phyloP scores from a whole-genome alignment of 23 tunicate species.

The Trididemnum miniatum region DNA sequence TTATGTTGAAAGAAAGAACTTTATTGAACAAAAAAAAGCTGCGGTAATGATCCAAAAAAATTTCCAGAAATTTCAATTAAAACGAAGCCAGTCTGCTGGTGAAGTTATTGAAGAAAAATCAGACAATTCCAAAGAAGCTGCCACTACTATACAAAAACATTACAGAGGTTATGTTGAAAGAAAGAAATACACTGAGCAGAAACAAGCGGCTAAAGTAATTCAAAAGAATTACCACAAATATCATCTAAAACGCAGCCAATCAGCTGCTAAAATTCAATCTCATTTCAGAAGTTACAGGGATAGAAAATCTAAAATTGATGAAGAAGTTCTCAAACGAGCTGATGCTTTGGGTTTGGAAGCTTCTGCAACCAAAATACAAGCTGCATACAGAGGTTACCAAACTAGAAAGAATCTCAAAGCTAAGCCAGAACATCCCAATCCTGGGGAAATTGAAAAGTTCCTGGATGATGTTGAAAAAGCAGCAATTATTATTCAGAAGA shows the following conservation, averaged over 20 bases:
- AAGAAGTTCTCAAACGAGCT: neutral
- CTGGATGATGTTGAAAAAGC: constrained; percentile 15
- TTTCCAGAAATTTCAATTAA: neutral
- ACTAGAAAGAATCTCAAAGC: neutral
- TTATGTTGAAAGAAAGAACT: constrained; percentile 15
- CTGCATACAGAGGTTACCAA: constrained; percentile 3
- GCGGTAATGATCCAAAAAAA: neutral
- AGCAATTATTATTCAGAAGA: constrained; percentile 38
- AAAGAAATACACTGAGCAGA: constrained; percentile 9
- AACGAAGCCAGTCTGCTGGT: constrained; percentile 16
- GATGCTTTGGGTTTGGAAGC: neutral
- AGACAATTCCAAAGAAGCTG: neutral
- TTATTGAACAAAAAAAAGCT: constrained; percentile 11
- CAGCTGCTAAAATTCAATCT: constrained; percentile 34
- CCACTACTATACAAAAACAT: constrained; percentile 14
- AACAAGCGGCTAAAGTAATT: constrained; percentile 9
- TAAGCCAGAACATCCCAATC: neutral
- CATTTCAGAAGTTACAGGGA: constrained; percentile 8
- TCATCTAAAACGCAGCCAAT: neutral
- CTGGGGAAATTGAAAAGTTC: neutral
- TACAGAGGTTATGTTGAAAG: constrained; percentile 18
- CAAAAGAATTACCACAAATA: constrained; percentile 2
- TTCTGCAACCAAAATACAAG: constrained; percentile 21
- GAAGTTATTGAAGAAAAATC: too few relatives aligned
- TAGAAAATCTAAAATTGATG: neutral